These are phyloP conservation scores for Polyergus mexicanus DNA, from an alignment of 1,140 invertebrate genomes.

Conservation along the genomic window DNA sequence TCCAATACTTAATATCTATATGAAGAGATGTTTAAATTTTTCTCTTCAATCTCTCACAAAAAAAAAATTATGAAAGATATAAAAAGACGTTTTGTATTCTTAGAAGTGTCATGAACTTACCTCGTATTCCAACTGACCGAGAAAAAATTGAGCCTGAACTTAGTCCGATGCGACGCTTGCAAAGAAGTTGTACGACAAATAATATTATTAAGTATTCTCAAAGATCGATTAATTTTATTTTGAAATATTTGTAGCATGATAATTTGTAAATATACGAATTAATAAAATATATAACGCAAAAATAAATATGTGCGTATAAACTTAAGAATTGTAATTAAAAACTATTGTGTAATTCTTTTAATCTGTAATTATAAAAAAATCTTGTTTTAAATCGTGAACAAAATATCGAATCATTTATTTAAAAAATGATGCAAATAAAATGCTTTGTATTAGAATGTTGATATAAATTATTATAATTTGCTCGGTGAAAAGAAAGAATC, in stretches of 20 bases:
- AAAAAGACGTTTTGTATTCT: background rate
- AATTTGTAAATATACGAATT: background rate
- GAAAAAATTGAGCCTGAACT: background rate
- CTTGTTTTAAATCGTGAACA: background rate
- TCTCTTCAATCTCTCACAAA: background rate
- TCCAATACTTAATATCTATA: too few relatives aligned
- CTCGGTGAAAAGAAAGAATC: too few relatives aligned
- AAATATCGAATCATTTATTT: background rate
- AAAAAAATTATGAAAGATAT: background rate
- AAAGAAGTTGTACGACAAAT: background rate
- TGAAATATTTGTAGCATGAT: too few relatives aligned
- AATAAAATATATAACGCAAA: slow-evolving; percentile 3
- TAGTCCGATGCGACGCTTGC: background rate
- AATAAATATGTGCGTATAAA: background rate
- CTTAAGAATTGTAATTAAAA: background rate
- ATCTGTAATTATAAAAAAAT: slow-evolving; percentile 5
- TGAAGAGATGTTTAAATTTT: too few relatives aligned
- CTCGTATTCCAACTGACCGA: background rate
- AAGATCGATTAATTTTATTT: slow-evolving; percentile 11
- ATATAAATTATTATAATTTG: too few relatives aligned
- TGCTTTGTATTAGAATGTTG: too few relatives aligned
- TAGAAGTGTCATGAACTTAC: slow-evolving; percentile 27
- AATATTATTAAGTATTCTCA: slow-evolving; percentile 4
- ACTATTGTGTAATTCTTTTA: background rate
- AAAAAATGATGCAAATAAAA: too few relatives aligned